phyloP scores from a whole-genome alignment of 2,888 invertebrate species.

The Volucella bombylans region DNA sequence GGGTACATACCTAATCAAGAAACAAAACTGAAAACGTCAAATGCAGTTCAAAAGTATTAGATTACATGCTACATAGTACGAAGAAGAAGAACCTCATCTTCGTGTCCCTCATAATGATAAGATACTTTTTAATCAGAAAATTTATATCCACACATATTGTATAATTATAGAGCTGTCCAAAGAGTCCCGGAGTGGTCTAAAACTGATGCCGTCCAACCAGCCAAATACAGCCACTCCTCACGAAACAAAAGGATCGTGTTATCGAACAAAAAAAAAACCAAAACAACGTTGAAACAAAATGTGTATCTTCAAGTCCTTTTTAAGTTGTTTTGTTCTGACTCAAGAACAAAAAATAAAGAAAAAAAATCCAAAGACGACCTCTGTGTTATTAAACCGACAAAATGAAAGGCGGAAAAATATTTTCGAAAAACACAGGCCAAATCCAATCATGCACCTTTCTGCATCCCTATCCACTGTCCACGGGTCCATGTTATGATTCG shows the following conservation, averaged over 20 bases:
- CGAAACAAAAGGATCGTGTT: conserved; percentile 66
- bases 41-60: conserved; percentile 64
- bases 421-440: conserved; percentile 38
- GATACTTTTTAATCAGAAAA: conserved; percentile 83
- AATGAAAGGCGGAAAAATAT: conserved; percentile 66
- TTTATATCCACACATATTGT: conserved; percentile 80
- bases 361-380: conserved; percentile 55
- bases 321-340: conserved; percentile 45
- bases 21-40: neutral
- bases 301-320: conserved; percentile 59
- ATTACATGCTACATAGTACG: conserved; percentile 47
- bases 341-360: conserved; percentile 30
- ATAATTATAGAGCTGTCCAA: conserved; percentile 82
- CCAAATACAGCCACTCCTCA: conserved; percentile 59
- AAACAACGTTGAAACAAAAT: conserved; percentile 32
- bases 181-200: conserved; percentile 50
- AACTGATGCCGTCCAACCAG: conserved; percentile 50
- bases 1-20: conserved; percentile 57
- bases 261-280: conserved; percentile 44
- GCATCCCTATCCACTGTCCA: neutral
- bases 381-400: conserved; percentile 72
- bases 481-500: conserved; percentile 64
- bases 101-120: conserved; percentile 81
- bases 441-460: conserved; percentile 66
- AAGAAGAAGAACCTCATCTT: conserved; percentile 31